phyloP scores from a whole-genome alignment of 2,113 vertebrate species.

The Percina caprodes region DNA sequence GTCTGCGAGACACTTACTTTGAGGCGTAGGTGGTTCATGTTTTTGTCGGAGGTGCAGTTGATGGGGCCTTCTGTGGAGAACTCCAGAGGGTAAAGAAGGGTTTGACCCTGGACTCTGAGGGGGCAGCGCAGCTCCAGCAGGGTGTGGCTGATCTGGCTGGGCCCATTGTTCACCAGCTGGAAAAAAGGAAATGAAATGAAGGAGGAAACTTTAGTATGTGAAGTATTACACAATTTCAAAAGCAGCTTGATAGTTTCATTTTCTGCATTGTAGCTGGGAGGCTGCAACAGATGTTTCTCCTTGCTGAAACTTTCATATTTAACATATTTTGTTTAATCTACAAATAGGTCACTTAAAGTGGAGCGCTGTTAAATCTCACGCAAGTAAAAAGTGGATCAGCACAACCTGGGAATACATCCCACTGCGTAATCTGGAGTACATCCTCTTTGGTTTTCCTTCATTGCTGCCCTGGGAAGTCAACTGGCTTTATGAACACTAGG shows the following conservation, averaged over 20 bases:
- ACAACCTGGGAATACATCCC: slow-evolving; percentile 32
- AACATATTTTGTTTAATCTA: slow-evolving; percentile 16
- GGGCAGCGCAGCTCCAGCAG: slow-evolving; percentile 88
- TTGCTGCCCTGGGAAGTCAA: background rate
- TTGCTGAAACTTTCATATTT: slow-evolving; percentile 18
- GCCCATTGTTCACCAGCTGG: slow-evolving; percentile 90
- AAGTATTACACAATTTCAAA: background rate
- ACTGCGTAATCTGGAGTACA: background rate
- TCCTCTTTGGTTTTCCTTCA: slow-evolving; percentile 34
- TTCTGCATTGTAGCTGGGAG: background rate
- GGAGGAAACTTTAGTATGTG: slow-evolving; percentile 1
- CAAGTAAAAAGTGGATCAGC: slow-evolving; percentile 5
- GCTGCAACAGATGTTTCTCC: slow-evolving; percentile 1
- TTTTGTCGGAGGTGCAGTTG: slow-evolving; percentile 87
- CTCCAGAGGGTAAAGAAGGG: slow-evolving; percentile 86
- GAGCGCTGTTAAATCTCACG: background rate
- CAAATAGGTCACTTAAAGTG: slow-evolving; percentile 17
- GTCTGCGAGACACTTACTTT: slow-evolving; percentile 67
- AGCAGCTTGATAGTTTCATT: background rate
- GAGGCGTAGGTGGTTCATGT: slow-evolving; percentile 83
- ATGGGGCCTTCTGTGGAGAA: slow-evolving; percentile 82
- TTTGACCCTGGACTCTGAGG: slow-evolving; percentile 75
- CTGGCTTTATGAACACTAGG: slow-evolving; percentile 22
- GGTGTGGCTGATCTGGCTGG: slow-evolving; percentile 88
- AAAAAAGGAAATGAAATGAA: slow-evolving; percentile 19